Conservation (phyloP, 2,888 invertebrate genomes). For the Erebia aethiops region DNA sequence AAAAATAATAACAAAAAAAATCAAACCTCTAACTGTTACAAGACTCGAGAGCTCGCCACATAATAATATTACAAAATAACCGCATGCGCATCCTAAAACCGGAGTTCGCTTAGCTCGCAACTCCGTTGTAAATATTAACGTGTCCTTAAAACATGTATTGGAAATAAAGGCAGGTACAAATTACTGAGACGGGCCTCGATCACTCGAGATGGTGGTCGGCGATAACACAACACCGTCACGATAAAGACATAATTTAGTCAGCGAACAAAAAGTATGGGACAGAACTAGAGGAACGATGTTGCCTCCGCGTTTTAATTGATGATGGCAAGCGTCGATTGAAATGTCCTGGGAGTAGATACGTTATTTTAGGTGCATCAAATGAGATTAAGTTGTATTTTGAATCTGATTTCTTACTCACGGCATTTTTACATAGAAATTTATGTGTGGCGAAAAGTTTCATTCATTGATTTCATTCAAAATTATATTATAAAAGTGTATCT, state of each 20-base stretch:
- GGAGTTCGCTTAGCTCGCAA: constrained; percentile 24
- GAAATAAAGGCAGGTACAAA: constrained; percentile 72
- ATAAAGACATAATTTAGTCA: constrained; percentile 82
- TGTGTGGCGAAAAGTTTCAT: neutral
- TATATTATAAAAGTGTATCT: no score
- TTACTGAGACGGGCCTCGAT: constrained; percentile 69
- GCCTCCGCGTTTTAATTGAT: constrained; percentile 74
- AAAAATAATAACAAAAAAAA: neutral
- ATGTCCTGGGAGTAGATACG: constrained; percentile 54
- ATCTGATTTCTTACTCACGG: constrained; percentile 11
- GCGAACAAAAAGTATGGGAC: constrained; percentile 69
- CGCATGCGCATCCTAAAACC: constrained; percentile 14
- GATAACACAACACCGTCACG: constrained; percentile 71
- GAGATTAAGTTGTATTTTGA: constrained; percentile 16
- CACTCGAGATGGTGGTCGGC: constrained; percentile 70
- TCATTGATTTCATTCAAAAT: no score
- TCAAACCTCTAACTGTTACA: constrained; percentile 5
- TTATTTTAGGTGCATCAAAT: constrained; percentile 27
- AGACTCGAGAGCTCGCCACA: neutral
- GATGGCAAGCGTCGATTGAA: constrained; percentile 64
- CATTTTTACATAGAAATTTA: constrained; percentile 8
- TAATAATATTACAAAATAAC: neutral
- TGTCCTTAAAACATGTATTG: constrained; percentile 55
- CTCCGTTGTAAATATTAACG: constrained; percentile 45
- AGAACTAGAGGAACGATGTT: constrained; percentile 75